Conservation (phyloP, 2,113 vertebrate genomes). For the Lathamus discolor region DNA sequence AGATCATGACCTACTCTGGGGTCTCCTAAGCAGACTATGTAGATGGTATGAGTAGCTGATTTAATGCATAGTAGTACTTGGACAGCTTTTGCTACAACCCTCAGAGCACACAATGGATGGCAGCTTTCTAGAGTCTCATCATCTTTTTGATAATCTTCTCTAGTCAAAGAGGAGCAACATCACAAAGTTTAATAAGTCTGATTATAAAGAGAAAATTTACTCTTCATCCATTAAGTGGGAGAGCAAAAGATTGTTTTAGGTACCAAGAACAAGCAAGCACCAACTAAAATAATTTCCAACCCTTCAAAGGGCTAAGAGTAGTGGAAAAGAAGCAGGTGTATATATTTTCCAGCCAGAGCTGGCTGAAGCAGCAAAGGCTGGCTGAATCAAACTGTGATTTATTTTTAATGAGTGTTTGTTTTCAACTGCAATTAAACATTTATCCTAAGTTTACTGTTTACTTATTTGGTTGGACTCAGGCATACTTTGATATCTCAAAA, state of each 20-base stretch:
- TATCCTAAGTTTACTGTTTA: background rate
- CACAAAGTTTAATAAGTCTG: background rate
- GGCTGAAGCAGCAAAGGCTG: background rate
- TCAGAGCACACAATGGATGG: background rate
- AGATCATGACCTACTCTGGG: background rate
- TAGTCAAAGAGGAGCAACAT: background rate
- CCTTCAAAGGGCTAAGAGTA: background rate
- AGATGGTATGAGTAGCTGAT: background rate
- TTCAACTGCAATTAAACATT: background rate
- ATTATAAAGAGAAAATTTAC: background rate
- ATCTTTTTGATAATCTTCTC: background rate
- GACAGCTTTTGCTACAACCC: background rate
- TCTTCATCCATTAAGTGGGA: background rate
- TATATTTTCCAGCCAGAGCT: background rate
- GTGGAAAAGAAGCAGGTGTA: background rate
- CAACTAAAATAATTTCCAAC: background rate
- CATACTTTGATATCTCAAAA: background rate
- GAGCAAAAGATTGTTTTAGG: background rate
- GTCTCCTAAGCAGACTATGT: background rate
- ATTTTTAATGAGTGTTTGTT: background rate
- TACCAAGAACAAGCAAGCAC: background rate
- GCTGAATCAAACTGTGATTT: background rate
- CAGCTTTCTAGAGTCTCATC: background rate
- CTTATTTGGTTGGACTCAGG: background rate
- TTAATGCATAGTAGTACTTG: background rate